Conservation (phyloP, 1,140 invertebrate genomes). For the Dinothrombium tinctorium region DNA sequence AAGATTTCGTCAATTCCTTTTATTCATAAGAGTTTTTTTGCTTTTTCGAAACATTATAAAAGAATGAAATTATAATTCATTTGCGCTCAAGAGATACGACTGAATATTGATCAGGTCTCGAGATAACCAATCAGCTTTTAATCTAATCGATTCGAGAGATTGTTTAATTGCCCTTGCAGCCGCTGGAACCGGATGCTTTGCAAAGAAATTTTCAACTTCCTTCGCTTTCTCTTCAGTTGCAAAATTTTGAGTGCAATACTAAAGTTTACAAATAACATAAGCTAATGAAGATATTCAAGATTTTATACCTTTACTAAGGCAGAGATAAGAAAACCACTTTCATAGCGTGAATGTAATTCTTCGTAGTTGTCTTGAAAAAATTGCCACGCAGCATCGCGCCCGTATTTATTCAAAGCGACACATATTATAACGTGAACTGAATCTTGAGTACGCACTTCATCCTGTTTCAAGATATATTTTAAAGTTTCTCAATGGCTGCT, state of each 20-base stretch:
- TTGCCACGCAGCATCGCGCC: conserved; percentile 62
- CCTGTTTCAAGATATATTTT: not conserved
- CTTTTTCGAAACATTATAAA: no score
- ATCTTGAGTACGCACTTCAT: conserved; percentile 81
- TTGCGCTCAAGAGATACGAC: no score
- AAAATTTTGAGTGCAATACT: conserved; percentile 49
- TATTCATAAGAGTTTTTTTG: no score
- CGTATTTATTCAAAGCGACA: conserved; percentile 39
- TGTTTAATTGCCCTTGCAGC: conserved; percentile 24
- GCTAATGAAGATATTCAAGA: no score
- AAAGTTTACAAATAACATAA: no score
- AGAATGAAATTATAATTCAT: no score
- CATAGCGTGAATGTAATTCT: conserved; percentile 8
- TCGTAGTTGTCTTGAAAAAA: conserved; percentile 66
- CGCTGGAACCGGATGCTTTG: conserved; percentile 42
- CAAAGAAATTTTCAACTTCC: conserved; percentile 65
- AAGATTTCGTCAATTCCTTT: no score
- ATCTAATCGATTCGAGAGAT: not conserved
- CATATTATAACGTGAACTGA: conserved; percentile 64
- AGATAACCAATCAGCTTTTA: no score
- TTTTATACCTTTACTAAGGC: not conserved
- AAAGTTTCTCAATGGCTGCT: not conserved
- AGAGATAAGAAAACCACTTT: not conserved
- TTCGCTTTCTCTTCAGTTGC: conserved; percentile 45
- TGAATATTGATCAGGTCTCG: no score